Evolutionary conservation across 2,888 invertebrate genomes (phyloP), one percentile per base, ranked within the genome.

Genomic region (Azorinus chamasolen): DNA sequence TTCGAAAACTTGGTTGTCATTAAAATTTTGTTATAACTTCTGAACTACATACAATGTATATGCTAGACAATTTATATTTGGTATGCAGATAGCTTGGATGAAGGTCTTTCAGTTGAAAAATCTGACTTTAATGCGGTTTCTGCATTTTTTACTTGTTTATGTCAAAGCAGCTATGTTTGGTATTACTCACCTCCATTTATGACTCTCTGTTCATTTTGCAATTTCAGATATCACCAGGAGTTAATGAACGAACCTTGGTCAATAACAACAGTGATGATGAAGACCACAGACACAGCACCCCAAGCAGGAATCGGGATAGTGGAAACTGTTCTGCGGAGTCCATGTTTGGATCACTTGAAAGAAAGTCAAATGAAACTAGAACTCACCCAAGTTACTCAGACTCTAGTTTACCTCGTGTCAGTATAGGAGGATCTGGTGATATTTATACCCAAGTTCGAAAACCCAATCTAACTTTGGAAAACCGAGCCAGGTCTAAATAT

Each of bases 371-470:
- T 8, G 51, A 39, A 24, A 25, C 46, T 10, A 55, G 16, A 53
- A 16, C 54, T 14, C 71, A 71, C 57, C 37, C 58, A 54, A 48
- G 65, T n/a, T 69, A 64, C 27, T 53, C 66, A 14, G 74, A 81
- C 16, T 66, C 74, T 2, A 78, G 69, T 71, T 54, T 77, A 48
- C 71, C 71, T 0, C 51, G 81, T 59, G 71, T 74, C 18, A 78
- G 59, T 59, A 61, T 71, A 10, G 24, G 45, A 39, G 50, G 71
- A 25, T 77, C 79, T 51, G 81, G 83, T 41, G 83, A 75, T 69
- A 66, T 85, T n/a, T 85, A 85, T 57, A 81, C 85, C 10, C 80
- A 83, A 59, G 83, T 85, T 18, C 58, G 58, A 3, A 58, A 58
- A 43, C 58, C 24, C 16, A 58, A 43, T 58, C 16, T 22, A 20